Evolutionary conservation across 2,888 invertebrate genomes (phyloP), one percentile per base, ranked within the genome.

Genomic region (Colletes collaris): DNA sequence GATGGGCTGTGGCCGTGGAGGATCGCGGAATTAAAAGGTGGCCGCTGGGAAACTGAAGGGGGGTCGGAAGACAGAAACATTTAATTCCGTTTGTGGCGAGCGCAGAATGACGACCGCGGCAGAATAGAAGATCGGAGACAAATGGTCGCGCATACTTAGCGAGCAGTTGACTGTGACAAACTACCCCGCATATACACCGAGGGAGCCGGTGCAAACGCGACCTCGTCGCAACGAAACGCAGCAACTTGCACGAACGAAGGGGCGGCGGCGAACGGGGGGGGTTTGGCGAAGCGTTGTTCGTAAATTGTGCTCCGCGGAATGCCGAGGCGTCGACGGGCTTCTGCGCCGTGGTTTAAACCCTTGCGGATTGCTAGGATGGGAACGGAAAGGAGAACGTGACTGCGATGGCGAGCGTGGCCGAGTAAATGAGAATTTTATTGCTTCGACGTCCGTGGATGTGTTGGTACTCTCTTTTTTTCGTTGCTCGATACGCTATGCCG

Each of bases 161-260:
- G 88, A 88, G 88, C 88, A 85, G 89, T 90, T 91, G 92, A 92
- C 91, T 91, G 90, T 92, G 91, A 92, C 91, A 92, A 92, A 92
- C 89, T 90, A 88, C 88, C 87, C 68, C 78, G 72, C 78, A 74
- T 78, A 82, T 82, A 66, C 76, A 55, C 44, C 40, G 16, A 8
- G 11, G 81, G 76, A 40, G 60, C 50, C 59, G 58, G 35, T 27
- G 50, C 44, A 67, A 44, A 81, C 62, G 62, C 52, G 65, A 16
- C 50, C 44, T 40, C 55, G 55, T 40, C 55, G 50, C 52, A 59
- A 46, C 63, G 58, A 67, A 53, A 81, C 66, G 62, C 49, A 56
- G 66, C 66, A 66, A 37, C 49, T 65, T 37, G 56, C 68, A 1
- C 62, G 5, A n/a, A 46, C 40, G 37, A 35, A 27, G 27, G 46